phyloP scores from a whole-genome alignment of 2,797 vertebrate species.

The Notolabrus celidotus region DNA sequence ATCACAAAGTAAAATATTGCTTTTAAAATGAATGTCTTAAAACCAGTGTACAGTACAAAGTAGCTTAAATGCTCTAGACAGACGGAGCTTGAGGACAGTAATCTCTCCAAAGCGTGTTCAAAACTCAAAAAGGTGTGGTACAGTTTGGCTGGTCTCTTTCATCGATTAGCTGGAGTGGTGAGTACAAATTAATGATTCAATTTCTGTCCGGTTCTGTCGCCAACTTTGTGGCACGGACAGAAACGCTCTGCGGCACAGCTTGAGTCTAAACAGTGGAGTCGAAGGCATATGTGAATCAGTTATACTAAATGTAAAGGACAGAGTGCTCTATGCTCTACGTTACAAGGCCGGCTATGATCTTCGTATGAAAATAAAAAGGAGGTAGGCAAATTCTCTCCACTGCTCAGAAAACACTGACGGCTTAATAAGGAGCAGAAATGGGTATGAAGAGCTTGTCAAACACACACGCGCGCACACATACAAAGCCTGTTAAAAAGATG shows the following conservation, averaged over 20 bases:
- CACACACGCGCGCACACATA: constrained; percentile 35
- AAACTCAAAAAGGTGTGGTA: constrained; percentile 15
- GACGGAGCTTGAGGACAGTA: constrained; percentile 1
- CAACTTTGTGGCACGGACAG: constrained; percentile 20
- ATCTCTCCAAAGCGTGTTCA: background rate
- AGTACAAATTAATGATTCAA: constrained; percentile 2
- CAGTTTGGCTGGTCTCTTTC: constrained; percentile 48
- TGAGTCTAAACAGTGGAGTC: constrained; percentile 39
- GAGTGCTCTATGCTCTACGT: constrained; percentile 48
- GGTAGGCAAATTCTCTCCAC: constrained; percentile 71
- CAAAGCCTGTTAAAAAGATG: constrained; percentile 57
- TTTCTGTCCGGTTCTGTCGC: constrained; percentile 14
- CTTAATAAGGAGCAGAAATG: constrained; percentile 52
- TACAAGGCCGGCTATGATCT: constrained; percentile 65
- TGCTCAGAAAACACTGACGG: constrained; percentile 44
- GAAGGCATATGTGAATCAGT: constrained; percentile 75
- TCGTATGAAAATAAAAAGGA: constrained; percentile 71
- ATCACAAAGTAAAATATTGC: constrained; percentile 35
- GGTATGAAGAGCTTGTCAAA: constrained; percentile 57
- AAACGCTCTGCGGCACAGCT: constrained; percentile 24
- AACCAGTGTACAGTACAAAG: constrained; percentile 35
- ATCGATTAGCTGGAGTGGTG: constrained; percentile 22
- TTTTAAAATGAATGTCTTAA: constrained; percentile 36
- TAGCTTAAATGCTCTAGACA: background rate
- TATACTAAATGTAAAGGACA: constrained; percentile 60